Conservation (phyloP, 2,797 vertebrate species). For the Neosilurus hyrtlii region DNA sequence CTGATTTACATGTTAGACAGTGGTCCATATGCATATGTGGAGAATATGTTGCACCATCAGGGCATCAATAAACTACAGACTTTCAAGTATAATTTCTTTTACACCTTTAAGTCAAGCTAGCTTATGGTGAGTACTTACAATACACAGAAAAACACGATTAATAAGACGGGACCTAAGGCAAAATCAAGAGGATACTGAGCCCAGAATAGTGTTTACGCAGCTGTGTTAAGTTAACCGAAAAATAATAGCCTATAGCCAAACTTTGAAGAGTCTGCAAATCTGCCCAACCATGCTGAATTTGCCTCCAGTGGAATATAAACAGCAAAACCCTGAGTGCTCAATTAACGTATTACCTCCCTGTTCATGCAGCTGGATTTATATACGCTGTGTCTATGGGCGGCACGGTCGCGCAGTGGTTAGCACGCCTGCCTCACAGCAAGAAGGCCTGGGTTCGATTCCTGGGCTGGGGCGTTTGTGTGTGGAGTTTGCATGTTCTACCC, state of each 20-base stretch:
- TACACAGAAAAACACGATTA: not conserved
- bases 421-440: too few relatives aligned
- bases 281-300: conserved; percentile 25
- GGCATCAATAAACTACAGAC: not conserved
- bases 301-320: conserved; percentile 5
- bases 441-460: too few relatives aligned
- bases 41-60: not conserved
- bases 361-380: conserved; percentile 10
- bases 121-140: not conserved
- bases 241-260: conserved; percentile 24
- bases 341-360: conserved; percentile 1
- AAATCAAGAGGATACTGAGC: conserved; percentile 27
- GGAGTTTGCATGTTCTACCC: too few relatives aligned
- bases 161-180: not conserved
- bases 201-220: conserved; percentile 49
- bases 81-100: not conserved
- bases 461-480: too few relatives aligned
- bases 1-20: not conserved
- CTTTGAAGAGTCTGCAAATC: conserved; percentile 10
- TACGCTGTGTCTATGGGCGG: not conserved
- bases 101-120: not conserved
- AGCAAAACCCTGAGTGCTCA: not conserved
- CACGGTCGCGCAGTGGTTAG: too few relatives aligned
- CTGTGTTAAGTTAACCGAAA: conserved; percentile 42
- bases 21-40: not conserved